Evolutionary conservation across 2,113 vertebrate genomes (phyloP), one percentile per base, ranked within the genome.

Genomic region (Cervus canadensis): DNA sequence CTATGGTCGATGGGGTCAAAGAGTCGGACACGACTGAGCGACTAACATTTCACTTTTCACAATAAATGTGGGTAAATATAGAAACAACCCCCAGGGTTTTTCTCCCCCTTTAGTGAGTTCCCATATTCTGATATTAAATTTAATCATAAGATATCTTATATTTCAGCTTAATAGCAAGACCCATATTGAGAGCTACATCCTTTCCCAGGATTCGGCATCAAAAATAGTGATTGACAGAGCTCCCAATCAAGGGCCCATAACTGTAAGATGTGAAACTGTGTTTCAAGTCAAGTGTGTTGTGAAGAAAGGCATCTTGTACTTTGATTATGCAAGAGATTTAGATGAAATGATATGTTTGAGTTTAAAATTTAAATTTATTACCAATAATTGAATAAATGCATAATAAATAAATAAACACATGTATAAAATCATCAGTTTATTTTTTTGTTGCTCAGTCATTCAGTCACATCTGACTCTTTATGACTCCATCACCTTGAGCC

Each of bases 21-120:
- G 71, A 76, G 71, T 43, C 4, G 1, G 21, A 76, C 23, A 76
- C 0, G 0, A 43, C 23, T 14, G 21, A 23, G 71, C 0, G 0
- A 76, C 11, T 76, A 43, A 26, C 23, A 76, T 76, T 76, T 43
- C 71, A 76, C 40, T 76, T 76, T 26, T 76, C 40, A 57, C 4
- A 82, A 9, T 76, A 86, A 71, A 45, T 74, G 3, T 52, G 6
- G 59, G 2, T 84, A 91, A 87, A 95, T 67, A 86, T 17, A 21
- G 25, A n/a, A 23, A 25, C 1, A 33, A 2, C 43, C 11, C 16
- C 13, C 26, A 89, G 12, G 6, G 15, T 8, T 78, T 79, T 79
- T 60, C 48, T 50, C 25, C 67, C 82, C 45, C 12, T 30, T 78
- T 67, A 76, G 2, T 64, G 6, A 74, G 17, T 81, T 95, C 4